These are phyloP conservation scores for Lampris megalopsis DNA, from an alignment of 2,113 vertebrate species.

Conservation along the genomic window DNA sequence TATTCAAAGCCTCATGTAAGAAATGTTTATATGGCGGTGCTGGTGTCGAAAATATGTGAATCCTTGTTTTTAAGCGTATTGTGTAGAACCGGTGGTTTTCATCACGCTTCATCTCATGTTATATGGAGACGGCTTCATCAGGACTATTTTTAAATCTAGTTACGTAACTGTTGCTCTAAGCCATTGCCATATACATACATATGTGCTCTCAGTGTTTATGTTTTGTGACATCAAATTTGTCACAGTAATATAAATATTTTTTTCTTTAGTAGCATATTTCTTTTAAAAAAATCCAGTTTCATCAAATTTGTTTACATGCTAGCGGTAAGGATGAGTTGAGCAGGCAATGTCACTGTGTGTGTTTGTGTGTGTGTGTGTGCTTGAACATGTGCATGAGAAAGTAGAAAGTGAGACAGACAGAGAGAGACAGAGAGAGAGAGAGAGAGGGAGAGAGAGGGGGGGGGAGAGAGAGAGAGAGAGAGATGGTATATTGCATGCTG, in stretches of 20 bases:
- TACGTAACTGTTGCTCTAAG: constrained; percentile 27
- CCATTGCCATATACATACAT: constrained; percentile 28
- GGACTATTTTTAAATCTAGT: constrained; percentile 39
- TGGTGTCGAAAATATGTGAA: no score
- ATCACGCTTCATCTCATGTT: not conserved
- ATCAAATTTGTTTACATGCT: constrained; percentile 35
- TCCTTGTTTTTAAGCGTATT: not conserved
- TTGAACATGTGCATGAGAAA: not conserved
- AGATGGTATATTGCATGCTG: not conserved
- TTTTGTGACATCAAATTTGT: constrained; percentile 44
- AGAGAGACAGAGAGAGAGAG: no score
- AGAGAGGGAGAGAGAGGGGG: no score
- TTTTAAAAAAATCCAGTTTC: constrained; percentile 27
- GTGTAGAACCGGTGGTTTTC: not conserved
- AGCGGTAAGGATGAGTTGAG: constrained; percentile 55
- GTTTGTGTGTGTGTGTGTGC: constrained; percentile 2
- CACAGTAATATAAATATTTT: constrained; percentile 6
- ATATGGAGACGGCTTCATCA: not conserved
- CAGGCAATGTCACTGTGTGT: constrained; percentile 40
- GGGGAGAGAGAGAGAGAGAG: no score
- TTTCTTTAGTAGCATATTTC: constrained; percentile 46
- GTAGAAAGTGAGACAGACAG: no score
- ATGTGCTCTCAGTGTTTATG: constrained; percentile 35
- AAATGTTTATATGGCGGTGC: no score
- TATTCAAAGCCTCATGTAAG: no score